These are phyloP conservation scores for Halcyon senegalensis DNA, from an alignment of 2,113 vertebrate species.

Conservation along the genomic window DNA sequence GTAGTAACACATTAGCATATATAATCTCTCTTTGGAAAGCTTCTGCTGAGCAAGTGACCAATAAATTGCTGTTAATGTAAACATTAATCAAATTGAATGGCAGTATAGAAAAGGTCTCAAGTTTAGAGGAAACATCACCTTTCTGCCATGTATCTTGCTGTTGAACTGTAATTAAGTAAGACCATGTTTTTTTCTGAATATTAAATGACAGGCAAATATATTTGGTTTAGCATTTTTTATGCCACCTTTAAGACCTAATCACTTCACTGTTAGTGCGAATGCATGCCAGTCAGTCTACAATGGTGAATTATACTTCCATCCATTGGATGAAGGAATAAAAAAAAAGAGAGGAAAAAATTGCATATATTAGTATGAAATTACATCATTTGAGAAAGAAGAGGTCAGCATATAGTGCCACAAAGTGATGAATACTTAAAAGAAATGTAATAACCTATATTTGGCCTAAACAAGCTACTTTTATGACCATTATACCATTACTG, in stretches of 20 bases:
- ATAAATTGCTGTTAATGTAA: slow-evolving; percentile 70
- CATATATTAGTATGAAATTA: background rate
- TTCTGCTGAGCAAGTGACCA: slow-evolving; percentile 70
- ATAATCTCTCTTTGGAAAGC: slow-evolving; percentile 55
- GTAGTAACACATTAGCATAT: slow-evolving; percentile 34
- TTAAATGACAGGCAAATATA: background rate
- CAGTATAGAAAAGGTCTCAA: background rate
- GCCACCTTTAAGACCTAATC: background rate
- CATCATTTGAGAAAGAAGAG: background rate
- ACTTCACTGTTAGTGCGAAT: background rate
- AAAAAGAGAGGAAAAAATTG: background rate
- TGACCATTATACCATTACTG: background rate
- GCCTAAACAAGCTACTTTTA: slow-evolving; percentile 1
- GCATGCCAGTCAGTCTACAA: background rate
- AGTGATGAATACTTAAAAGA: background rate
- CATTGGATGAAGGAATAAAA: background rate
- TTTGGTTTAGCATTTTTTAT: background rate
- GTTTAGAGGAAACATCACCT: slow-evolving; percentile 12
- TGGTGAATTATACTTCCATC: background rate
- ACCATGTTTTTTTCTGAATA: slow-evolving; percentile 15
- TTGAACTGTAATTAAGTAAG: slow-evolving; percentile 32
- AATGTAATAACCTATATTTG: slow-evolving; percentile 7
- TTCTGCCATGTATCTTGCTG: background rate
- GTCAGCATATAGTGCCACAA: background rate
- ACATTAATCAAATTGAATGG: slow-evolving; percentile 69